Conservation (phyloP, 1,140 invertebrate genomes). For the Leptopilina clavipes region DNA sequence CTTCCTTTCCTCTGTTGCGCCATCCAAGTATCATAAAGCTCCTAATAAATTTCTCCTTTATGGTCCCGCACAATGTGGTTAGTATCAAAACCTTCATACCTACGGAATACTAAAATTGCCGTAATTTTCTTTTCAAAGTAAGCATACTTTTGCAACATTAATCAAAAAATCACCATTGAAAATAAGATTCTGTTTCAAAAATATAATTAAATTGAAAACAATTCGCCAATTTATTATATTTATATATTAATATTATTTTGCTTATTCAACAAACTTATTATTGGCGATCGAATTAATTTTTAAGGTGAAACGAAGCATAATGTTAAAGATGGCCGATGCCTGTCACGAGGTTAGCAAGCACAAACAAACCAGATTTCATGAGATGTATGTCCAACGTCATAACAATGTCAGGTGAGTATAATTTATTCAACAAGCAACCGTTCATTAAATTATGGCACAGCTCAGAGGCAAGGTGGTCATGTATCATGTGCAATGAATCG, state of each 20-base stretch:
- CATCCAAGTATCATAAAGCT: conserved; percentile 16
- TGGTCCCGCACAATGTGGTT: conserved; percentile 10
- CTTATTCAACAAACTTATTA: too few relatives aligned
- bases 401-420: conserved; percentile 90
- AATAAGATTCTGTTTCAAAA: too few relatives aligned
- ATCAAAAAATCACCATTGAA: too few relatives aligned
- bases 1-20: neutral
- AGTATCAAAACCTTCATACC: neutral
- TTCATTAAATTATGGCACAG: conserved; percentile 28
- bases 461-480: neutral
- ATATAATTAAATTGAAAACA: too few relatives aligned
- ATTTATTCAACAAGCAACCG: conserved; percentile 39
- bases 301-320: conserved; percentile 93
- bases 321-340: conserved; percentile 93
- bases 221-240: too few relatives aligned
- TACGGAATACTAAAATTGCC: conserved; percentile 10
- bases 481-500: conserved; percentile 2
- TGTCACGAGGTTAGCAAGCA: conserved; percentile 83
- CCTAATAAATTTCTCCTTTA: conserved; percentile 23
- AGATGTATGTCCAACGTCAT: conserved; percentile 97
- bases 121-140: conserved; percentile 8
- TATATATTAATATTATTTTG: too few relatives aligned
- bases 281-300: too few relatives aligned
- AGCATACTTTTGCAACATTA: neutral
- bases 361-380: conserved; percentile 90